Percentiles rank a stretch among this genome's conserved stretches.
phyloP scores from a whole-genome alignment of 2,113 vertebrate species.

The Erpornis zantholeuca region DNA sequence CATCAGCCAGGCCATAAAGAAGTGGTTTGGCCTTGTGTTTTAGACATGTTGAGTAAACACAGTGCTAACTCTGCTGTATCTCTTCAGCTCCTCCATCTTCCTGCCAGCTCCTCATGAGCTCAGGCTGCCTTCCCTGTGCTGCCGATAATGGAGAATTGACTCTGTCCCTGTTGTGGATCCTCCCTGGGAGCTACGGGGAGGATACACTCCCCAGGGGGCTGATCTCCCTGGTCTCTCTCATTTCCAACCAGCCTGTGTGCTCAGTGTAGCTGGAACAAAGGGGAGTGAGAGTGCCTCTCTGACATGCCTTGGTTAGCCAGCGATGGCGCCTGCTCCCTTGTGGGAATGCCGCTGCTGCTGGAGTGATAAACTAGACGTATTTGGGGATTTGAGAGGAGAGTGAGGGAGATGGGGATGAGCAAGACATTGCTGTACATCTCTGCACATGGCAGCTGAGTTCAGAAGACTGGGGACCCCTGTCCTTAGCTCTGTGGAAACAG shows the following conservation, averaged over 20 bases:
- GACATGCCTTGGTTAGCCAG: neutral
- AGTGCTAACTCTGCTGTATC: neutral
- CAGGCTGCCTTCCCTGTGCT: neutral
- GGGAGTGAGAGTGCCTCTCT: neutral
- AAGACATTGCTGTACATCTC: neutral
- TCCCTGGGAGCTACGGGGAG: neutral
- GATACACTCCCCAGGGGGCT: neutral
- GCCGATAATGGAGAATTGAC: neutral
- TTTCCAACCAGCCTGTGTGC: neutral
- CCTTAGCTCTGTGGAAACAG: neutral
- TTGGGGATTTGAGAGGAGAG: neutral
- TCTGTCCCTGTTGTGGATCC: neutral
- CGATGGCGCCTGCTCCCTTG: neutral
- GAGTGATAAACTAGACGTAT: neutral
- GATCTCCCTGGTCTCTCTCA: neutral
- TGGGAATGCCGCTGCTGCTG: neutral
- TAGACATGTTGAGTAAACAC: neutral
- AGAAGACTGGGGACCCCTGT: neutral
- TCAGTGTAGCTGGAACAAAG: neutral
- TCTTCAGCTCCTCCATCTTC: neutral
- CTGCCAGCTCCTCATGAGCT: neutral
- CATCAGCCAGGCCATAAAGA: neutral
- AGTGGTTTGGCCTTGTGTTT: neutral
- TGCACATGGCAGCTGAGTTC: neutral
- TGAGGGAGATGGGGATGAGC: neutral